Percentiles rank a stretch among this genome's conserved stretches.
Evolutionary conservation across 2,888 invertebrate species (phyloP).

Genomic region (Molorchus minor): DNA sequence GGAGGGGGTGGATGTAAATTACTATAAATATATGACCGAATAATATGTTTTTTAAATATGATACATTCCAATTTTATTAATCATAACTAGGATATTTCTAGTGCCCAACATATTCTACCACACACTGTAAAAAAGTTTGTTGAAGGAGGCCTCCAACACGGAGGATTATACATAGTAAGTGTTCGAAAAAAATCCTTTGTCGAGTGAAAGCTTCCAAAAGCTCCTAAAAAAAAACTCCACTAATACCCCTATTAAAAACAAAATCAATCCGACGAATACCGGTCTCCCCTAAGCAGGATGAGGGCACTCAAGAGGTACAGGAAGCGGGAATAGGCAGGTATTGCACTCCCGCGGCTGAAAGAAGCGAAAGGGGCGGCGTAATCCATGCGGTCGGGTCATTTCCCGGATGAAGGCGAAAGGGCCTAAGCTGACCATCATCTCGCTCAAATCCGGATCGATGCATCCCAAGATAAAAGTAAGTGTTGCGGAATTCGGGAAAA

Average conservation of each 20-base stretch:
- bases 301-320: conserved; percentile 8
- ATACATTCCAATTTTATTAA: too few relatives aligned
- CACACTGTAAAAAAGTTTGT: too few relatives aligned
- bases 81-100: too few relatives aligned
- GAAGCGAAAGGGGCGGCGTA: conserved; percentile 41
- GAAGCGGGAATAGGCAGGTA: conserved; percentile 15
- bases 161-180: too few relatives aligned
- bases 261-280: not conserved
- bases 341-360: conserved; percentile 3
- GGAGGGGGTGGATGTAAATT: too few relatives aligned
- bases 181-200: too few relatives aligned
- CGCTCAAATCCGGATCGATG: conserved; percentile 55
- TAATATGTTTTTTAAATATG: too few relatives aligned
- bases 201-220: not conserved
- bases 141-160: too few relatives aligned
- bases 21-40: too few relatives aligned
- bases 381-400: conserved; percentile 41
- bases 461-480: conserved; percentile 57
- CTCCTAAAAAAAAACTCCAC: conserved; percentile 7
- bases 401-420: conserved; percentile 41
- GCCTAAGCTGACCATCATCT: conserved; percentile 57
- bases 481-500: conserved; percentile 59
- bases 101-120: too few relatives aligned
- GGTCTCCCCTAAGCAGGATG: conserved; percentile 9
- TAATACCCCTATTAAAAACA: not conserved